Base-by-base conservation (phyloP, 23 tunicate species). In the Styela plicata region DNA sequence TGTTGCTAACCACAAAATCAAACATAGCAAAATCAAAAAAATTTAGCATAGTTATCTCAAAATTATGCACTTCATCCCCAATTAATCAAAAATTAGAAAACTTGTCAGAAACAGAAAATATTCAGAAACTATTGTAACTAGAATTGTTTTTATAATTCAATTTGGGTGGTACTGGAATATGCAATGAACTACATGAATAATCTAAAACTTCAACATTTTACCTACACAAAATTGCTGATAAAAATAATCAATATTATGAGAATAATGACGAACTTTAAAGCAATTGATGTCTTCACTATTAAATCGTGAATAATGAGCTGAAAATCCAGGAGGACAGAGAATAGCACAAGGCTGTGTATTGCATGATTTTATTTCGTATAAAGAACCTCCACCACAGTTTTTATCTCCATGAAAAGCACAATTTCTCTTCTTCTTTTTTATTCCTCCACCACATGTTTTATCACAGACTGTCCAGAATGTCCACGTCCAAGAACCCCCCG, bases 371-470 rank as follows among this genome's bases (percentile, higher is more conserved):
- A 34, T 21, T 69, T 81, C 84, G 36, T 90, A 90, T 1, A 1
- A 2, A 2, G 81, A 26, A 19, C 89, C 85, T 26, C 30, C 76
- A 0, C 27, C 66, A 65, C 96, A 90, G 23, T 75, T 35, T 2
- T 18, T 74, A n/a, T 33, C 33, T 24, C 83, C 86, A 74, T 68
- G 36, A 71, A 69, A 53, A 18, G 94, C 94, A 53, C 94, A 89
- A 23, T 76, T 79, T 3, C 85, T 75, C n/a, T 82, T 69, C 21
- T 65, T 80, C n/a, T 62, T 27, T 28, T 23, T 81, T 5, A 74
- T 74, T 27, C 96, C 96, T 44, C 57, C 73, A 1, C 96, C 96
- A 75, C 96, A 90, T 1, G 86, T 74, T 69, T 74, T 71, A 16
- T 83, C 37, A 69, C 96, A 90, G 0, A 34, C 18, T 26, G 75